Evolutionary conservation across 2,113 vertebrate genomes (phyloP).

Genomic region (Gymnogyps californianus): DNA sequence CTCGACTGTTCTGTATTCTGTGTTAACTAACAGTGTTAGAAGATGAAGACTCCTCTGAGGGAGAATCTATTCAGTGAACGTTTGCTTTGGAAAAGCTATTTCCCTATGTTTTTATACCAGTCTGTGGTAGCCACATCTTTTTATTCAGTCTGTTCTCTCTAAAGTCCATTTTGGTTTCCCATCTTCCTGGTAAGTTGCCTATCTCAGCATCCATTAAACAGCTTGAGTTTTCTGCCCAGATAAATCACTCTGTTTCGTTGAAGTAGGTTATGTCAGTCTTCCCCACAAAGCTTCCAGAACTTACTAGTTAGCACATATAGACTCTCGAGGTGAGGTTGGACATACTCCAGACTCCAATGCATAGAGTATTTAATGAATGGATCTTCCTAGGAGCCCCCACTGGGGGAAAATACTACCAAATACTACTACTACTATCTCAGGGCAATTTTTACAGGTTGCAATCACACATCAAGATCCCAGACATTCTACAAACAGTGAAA

Average conservation of each 20-base stretch:
- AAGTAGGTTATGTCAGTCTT: background rate
- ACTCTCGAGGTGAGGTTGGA: background rate
- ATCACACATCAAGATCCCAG: background rate
- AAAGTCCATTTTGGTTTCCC: background rate
- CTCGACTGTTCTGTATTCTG: background rate
- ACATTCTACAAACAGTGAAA: background rate
- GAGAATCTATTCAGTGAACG: background rate
- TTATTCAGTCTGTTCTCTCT: background rate
- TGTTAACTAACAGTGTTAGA: background rate
- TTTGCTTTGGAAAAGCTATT: background rate
- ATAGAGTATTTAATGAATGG: rapidly evolving
- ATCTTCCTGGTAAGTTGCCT: background rate
- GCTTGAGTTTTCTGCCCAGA: background rate
- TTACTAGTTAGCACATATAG: background rate
- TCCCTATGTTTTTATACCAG: background rate
- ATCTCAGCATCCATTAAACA: background rate
- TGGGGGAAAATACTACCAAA: background rate
- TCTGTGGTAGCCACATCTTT: background rate
- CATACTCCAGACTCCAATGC: background rate
- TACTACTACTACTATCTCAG: background rate
- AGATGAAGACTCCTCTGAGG: background rate
- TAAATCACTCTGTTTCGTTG: background rate
- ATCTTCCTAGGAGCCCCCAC: background rate
- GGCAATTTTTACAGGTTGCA: background rate
- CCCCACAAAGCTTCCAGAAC: background rate